Conservation (phyloP, 2,888 invertebrate species). For the Anodontia alba region DNA sequence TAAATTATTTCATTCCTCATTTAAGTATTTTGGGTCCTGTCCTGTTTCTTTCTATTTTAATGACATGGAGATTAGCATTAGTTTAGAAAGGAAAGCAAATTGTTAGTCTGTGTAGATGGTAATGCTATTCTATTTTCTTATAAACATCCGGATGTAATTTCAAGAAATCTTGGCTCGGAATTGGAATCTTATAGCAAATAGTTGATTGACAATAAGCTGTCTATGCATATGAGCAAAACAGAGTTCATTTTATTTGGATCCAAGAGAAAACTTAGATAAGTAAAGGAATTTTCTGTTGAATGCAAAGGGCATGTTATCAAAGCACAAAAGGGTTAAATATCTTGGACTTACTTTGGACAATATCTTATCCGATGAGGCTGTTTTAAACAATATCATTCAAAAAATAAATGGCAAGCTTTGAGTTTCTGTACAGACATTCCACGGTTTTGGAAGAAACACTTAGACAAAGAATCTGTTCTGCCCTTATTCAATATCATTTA, state of each 20-base stretch:
- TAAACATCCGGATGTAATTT: not conserved
- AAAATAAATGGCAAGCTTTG: not conserved
- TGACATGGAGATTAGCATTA: not conserved
- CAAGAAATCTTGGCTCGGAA: not conserved
- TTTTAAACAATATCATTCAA: not conserved
- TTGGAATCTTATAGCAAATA: not conserved
- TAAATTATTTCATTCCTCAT: not conserved
- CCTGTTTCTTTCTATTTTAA: not conserved
- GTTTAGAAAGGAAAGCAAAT: not conserved
- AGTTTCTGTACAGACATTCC: not conserved
- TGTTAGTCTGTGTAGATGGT: not conserved
- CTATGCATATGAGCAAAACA: not conserved
- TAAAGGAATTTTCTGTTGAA: not conserved
- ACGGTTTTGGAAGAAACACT: not conserved
- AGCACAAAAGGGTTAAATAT: not conserved
- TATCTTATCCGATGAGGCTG: not conserved
- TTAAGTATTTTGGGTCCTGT: not conserved
- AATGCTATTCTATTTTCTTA: not conserved
- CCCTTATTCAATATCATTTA: not conserved
- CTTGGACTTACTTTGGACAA: not conserved
- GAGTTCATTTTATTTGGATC: not conserved
- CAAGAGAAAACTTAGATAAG: not conserved
- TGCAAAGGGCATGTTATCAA: not conserved
- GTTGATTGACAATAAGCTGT: not conserved
- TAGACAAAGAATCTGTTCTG: not conserved